These are phyloP conservation scores for Trematomus bernacchii DNA, from an alignment of 2,797 vertebrate genomes.

Conservation along the genomic window DNA sequence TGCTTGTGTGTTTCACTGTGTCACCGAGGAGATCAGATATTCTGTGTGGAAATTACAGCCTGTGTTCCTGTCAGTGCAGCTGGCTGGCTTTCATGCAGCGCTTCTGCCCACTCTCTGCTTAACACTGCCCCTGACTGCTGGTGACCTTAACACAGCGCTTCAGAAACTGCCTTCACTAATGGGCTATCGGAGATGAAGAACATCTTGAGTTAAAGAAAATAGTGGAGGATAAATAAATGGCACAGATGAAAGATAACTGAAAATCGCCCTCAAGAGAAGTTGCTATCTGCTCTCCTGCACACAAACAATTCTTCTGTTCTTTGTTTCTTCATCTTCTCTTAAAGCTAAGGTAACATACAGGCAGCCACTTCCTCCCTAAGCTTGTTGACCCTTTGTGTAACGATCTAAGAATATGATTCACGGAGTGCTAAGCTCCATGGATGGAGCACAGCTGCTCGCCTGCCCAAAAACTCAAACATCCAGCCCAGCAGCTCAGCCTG, in stretches of 20 bases:
- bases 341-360: not conserved
- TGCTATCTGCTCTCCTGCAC: not conserved
- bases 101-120: conserved; percentile 56
- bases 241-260: conserved; percentile 8
- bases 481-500: conserved; percentile 23
- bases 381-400: conserved; percentile 40
- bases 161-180: conserved; percentile 55
- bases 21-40: conserved; percentile 42
- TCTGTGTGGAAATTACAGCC: conserved; percentile 70
- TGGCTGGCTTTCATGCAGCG: conserved; percentile 49
- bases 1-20: conserved; percentile 18
- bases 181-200: conserved; percentile 52
- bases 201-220: not conserved
- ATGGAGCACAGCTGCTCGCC: conserved; percentile 44
- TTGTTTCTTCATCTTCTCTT: conserved; percentile 11
- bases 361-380: conserved; percentile 8
- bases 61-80: conserved; percentile 60
- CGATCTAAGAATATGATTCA: conserved; percentile 20
- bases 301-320: not conserved
- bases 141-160: conserved; percentile 48
- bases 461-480: conserved; percentile 36
- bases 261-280: conserved; percentile 23
- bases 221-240: conserved; percentile 14
- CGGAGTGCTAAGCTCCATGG: conserved; percentile 35
- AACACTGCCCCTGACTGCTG: conserved; percentile 54